phyloP scores from a whole-genome alignment of 2,113 vertebrate species.

The Bucco capensis region DNA sequence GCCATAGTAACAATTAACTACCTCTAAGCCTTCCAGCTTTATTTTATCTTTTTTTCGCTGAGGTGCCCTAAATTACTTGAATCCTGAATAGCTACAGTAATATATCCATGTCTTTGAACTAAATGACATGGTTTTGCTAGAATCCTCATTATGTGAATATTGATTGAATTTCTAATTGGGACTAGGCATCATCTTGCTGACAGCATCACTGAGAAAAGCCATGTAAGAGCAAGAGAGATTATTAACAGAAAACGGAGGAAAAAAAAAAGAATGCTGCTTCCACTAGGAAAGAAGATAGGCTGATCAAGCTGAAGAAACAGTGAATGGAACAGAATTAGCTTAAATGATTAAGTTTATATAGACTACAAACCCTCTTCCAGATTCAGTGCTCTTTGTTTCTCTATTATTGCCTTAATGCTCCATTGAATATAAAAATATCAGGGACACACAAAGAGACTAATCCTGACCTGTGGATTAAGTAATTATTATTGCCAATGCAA shows the following conservation, averaged over 20 bases:
- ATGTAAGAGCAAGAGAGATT: neutral
- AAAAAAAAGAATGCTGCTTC: neutral
- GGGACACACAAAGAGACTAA: neutral
- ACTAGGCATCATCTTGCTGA: constrained; percentile 23
- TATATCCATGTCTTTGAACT: constrained; percentile 52
- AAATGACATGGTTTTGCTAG: constrained; percentile 51
- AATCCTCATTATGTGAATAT: constrained; percentile 47
- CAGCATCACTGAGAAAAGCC: neutral
- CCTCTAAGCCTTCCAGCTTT: constrained; percentile 43
- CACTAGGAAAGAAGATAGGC: neutral
- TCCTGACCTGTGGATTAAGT: neutral
- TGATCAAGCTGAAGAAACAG: neutral
- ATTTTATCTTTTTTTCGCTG: constrained; percentile 16
- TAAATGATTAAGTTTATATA: neutral
- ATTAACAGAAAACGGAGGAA: neutral
- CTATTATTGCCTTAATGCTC: neutral
- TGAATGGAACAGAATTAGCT: neutral
- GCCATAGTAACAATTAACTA: constrained; percentile 56
- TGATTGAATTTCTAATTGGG: constrained; percentile 55
- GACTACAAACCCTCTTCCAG: neutral
- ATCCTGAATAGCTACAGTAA: constrained; percentile 41
- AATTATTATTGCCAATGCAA: neutral
- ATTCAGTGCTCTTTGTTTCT: neutral
- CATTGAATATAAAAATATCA: neutral
- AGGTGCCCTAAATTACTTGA: constrained; percentile 56